Percentiles rank a stretch among this genome's conserved stretches.
phyloP scores from a whole-genome alignment of 2,113 vertebrate species.

The Melierax canorus region DNA sequence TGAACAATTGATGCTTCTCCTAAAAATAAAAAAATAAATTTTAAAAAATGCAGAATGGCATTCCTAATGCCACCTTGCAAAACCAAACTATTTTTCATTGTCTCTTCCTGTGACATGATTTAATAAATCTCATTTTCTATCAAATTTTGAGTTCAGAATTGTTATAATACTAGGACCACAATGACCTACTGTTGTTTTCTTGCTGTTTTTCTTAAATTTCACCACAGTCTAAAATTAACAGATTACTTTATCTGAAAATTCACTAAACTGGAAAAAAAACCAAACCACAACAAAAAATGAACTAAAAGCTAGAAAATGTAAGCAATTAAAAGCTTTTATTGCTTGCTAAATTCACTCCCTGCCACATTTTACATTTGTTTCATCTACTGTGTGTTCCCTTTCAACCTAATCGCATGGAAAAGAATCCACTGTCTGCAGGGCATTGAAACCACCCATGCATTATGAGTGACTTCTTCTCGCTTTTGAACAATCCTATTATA shows the following conservation, averaged over 20 bases:
- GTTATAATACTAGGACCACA: not conserved
- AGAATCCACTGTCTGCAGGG: not conserved
- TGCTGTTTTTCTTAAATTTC: not conserved
- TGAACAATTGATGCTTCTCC: not conserved
- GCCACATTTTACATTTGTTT: not conserved
- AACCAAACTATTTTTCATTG: not conserved
- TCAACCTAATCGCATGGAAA: not conserved
- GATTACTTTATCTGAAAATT: not conserved
- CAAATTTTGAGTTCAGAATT: not conserved
- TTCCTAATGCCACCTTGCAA: not conserved
- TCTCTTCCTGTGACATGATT: not conserved
- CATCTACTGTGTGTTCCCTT: not conserved
- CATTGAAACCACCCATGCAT: not conserved
- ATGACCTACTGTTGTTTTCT: not conserved
- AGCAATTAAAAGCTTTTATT: not conserved
- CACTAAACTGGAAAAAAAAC: not conserved
- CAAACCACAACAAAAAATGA: not conserved
- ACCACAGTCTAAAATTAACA: not conserved
- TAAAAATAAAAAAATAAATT: not conserved
- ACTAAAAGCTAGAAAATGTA: not conserved
- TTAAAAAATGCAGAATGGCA: rapidly evolving
- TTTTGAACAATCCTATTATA: not conserved
- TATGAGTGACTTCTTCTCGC: not conserved
- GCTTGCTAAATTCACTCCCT: not conserved
- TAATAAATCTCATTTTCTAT: not conserved